Evolutionary conservation across 2,113 vertebrate genomes (phyloP).

Genomic region (Alligator mississippiensis): DNA sequence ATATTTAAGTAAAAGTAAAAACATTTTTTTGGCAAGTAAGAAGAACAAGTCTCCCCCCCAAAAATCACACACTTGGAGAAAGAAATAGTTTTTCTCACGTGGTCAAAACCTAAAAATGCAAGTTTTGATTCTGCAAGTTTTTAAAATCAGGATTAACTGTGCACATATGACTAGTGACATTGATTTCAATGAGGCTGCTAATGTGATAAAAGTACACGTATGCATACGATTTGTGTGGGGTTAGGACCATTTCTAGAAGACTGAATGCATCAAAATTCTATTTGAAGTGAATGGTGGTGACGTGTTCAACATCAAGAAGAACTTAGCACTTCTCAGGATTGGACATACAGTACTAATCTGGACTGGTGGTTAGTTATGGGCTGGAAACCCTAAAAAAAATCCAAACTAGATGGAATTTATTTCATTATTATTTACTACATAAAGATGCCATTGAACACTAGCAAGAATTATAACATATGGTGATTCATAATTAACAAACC

Average conservation of each 20-base stretch:
- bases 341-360: constrained; percentile 23
- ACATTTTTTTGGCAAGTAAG: background rate
- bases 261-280: background rate
- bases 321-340: background rate
- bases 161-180: accelerated
- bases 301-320: background rate
- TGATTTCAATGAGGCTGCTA: background rate
- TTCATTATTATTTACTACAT: constrained; percentile 42
- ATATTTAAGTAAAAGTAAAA: background rate
- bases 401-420: constrained; percentile 68
- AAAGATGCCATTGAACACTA: constrained; percentile 54
- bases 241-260: background rate
- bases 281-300: background rate
- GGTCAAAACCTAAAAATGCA: background rate
- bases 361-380: constrained; percentile 17
- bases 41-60: constrained; percentile 12
- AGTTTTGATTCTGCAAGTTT: background rate
- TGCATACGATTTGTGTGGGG: background rate
- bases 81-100: background rate
- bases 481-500: constrained; percentile 57
- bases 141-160: background rate
- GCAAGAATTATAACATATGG: constrained; percentile 49
- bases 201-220: background rate
- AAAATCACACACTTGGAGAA: background rate
- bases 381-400: constrained; percentile 26